Conservation (phyloP, 2,888 invertebrate species). For the Gryllus longicercus region DNA sequence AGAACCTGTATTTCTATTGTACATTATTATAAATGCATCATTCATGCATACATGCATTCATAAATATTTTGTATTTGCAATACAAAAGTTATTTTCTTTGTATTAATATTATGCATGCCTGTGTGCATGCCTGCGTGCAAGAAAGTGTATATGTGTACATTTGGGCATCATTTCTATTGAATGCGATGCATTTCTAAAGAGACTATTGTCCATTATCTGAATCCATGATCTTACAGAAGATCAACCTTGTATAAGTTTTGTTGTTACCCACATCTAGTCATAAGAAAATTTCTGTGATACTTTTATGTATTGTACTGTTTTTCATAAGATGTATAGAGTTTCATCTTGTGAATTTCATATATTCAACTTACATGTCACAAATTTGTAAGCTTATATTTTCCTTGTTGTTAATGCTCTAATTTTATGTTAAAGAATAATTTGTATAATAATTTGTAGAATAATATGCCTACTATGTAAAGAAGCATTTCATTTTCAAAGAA, state of each 20-base stretch:
- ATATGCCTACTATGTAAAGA: constrained; percentile 17
- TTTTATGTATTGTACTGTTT: constrained; percentile 37
- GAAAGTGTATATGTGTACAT: constrained; percentile 1
- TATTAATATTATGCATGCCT: constrained; percentile 23
- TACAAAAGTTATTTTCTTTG: constrained; percentile 22
- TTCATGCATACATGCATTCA: background rate
- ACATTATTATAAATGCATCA: background rate
- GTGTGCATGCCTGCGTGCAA: background rate
- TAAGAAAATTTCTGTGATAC: constrained; percentile 43
- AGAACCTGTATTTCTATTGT: background rate
- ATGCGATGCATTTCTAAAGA: background rate
- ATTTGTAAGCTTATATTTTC: constrained; percentile 11
- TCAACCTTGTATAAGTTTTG: constrained; percentile 27
- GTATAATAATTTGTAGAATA: background rate
- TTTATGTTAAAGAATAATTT: constrained; percentile 7
- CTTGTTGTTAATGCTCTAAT: constrained; percentile 18
- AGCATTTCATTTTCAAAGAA: background rate
- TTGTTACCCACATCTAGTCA: constrained; percentile 42
- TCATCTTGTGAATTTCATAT: constrained; percentile 33
- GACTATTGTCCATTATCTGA: background rate
- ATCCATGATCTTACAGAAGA: constrained; percentile 11
- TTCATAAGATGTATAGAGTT: constrained; percentile 28
- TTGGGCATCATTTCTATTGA: constrained; percentile 10
- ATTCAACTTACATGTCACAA: constrained; percentile 20
- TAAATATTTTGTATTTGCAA: constrained; percentile 18